Evolutionary conservation across 2,888 invertebrate species (phyloP), one percentile per base, ranked within the genome.

Genomic region (Tenthredo livida): DNA sequence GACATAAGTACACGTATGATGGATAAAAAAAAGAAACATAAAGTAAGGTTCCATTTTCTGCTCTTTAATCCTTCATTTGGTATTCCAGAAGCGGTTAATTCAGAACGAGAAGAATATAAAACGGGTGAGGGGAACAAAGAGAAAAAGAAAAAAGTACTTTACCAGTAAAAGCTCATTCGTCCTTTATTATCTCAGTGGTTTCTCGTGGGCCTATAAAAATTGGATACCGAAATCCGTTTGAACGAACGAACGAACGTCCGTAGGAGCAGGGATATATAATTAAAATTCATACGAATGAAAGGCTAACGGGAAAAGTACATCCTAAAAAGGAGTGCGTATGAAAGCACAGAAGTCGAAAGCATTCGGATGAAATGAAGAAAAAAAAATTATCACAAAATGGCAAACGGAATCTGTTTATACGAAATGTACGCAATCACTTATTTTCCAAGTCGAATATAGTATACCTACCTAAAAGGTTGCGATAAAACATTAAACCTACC

Each of bases 211-310:
- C 47, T 47, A 15, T 75, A 47, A 47, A 75, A 43, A 75, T 75
- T 21, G 47, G 17, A 47, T 75, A 25, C 47, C 47, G 21, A 40
- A 43, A 43, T 17, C 73, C n/a, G 33, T 75, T 75, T 75, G 43
- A 75, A 25, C 43, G 47, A 21, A 21, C 21, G n/a, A 73, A 75
- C 73, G 21, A 21, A 70, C 10, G 37, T 17, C 33, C 43, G 43
- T 9, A 70, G 37, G 15, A 75, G 37, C 7, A 29, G 37, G 70
- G 9, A 33, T n/a, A 25, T n/a, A 25, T 75, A 47, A 75, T 75
- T 40, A 75, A 75, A 25, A 75, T 75, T 47, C 73, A 17, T n/a
- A 21, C 47, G 43, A 75, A 75, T 47, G 25, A n/a, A 47, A 33
- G 2, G 25, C 47, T 17, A 25, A 43, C 21, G 73, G 47, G 2